phyloP scores from a whole-genome alignment of 2,113 vertebrate species.

The Carassius gibelio region DNA sequence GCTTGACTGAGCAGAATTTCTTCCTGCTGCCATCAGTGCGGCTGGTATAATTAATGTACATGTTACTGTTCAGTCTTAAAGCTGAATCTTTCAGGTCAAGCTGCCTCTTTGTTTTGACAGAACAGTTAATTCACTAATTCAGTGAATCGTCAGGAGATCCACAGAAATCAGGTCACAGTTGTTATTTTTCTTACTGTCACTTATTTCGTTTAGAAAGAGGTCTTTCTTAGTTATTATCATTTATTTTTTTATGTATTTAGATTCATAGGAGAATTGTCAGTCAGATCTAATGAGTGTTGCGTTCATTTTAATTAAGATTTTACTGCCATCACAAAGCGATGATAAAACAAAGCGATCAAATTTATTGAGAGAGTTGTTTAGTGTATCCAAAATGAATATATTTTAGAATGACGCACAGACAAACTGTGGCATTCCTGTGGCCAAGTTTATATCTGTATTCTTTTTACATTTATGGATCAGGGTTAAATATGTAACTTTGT shows the following conservation, averaged over 20 bases:
- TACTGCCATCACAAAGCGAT: not conserved
- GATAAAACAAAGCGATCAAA: not conserved
- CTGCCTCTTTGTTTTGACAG: not conserved
- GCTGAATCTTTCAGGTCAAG: constrained; percentile 16
- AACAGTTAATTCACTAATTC: not conserved
- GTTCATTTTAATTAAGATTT: not conserved
- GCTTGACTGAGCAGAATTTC: not conserved
- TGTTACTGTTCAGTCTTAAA: not conserved
- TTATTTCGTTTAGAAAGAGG: not conserved
- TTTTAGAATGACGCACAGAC: not conserved
- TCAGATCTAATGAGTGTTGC: not conserved
- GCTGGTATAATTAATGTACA: constrained; percentile 6
- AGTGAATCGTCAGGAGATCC: not conserved
- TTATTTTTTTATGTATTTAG: not conserved
- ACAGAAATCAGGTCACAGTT: constrained; percentile 1
- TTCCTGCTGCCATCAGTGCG: not conserved
- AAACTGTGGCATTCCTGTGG: not conserved
- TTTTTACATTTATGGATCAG: no score
- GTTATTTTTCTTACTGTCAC: not conserved
- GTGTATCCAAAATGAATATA: not conserved
- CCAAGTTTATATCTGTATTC: no score
- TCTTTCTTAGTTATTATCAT: not conserved
- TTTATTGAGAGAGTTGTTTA: not conserved
- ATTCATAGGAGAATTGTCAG: not conserved
- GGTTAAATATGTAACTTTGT: not conserved